A percentile compares a stretch with the other conserved stretches of the same genome.
phyloP scores from a whole-genome alignment of 1,140 invertebrate genomes.

The Polypedilum pembai region DNA sequence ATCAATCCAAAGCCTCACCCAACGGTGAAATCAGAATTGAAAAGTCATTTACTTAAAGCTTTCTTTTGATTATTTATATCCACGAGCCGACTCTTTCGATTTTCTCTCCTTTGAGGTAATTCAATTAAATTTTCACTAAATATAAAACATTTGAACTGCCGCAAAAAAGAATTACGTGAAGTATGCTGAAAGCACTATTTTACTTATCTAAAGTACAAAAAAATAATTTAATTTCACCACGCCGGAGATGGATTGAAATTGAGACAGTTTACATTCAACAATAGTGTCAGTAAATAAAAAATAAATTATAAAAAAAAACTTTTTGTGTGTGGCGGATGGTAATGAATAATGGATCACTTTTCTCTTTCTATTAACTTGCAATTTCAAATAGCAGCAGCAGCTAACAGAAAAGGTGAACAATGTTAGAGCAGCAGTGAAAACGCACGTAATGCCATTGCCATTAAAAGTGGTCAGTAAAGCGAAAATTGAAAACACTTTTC shows the following conservation, averaged over 20 bases:
- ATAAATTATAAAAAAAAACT: background rate
- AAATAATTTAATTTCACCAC: background rate
- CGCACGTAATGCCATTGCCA: slow-evolving; percentile 15
- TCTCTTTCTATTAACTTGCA: slow-evolving; percentile 6
- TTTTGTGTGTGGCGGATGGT: background rate
- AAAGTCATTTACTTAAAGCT: too few relatives aligned
- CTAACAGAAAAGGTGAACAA: background rate
- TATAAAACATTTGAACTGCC: background rate
- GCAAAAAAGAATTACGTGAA: background rate
- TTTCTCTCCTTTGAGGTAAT: too few relatives aligned
- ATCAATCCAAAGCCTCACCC: too few relatives aligned
- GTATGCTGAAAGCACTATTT: background rate
- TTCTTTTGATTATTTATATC: too few relatives aligned
- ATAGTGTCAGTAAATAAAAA: slow-evolving; percentile 3
- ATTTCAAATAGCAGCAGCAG: background rate
- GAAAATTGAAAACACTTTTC: slow-evolving; percentile 1
- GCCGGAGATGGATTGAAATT: background rate
- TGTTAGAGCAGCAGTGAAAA: slow-evolving; percentile 3
- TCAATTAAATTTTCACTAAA: too few relatives aligned
- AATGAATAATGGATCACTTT: slow-evolving; percentile 18
- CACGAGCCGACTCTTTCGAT: too few relatives aligned
- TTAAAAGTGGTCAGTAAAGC: slow-evolving; percentile 2
- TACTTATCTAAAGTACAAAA: too few relatives aligned
- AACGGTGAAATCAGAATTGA: too few relatives aligned
- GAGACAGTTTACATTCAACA: background rate